These are phyloP conservation scores for Galaxias olidus DNA, from an alignment of 2,797 vertebrate genomes.

Conservation along the genomic window DNA sequence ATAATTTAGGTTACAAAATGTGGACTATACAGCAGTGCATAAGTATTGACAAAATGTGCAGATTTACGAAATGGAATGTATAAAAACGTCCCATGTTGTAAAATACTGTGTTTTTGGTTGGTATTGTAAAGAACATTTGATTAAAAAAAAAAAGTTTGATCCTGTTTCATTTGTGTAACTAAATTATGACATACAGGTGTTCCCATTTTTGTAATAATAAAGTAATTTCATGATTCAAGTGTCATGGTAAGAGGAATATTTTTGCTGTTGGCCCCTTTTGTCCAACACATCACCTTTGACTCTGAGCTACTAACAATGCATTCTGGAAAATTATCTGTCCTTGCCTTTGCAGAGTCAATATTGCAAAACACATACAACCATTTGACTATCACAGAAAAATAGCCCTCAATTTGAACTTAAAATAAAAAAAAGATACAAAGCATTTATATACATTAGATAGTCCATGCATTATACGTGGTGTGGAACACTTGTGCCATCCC, in stretches of 20 bases:
- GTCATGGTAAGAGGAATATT: too few relatives aligned
- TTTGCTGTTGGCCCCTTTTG: too few relatives aligned
- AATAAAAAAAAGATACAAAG: slow-evolving; percentile 18
- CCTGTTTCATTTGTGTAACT: slow-evolving; percentile 8
- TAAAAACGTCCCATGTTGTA: slow-evolving; percentile 59
- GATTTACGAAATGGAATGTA: slow-evolving; percentile 32
- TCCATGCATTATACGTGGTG: slow-evolving; percentile 37
- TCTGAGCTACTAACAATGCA: too few relatives aligned
- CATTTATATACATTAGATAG: slow-evolving; percentile 18
- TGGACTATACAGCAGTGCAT: slow-evolving; percentile 50
- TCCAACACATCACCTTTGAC: too few relatives aligned
- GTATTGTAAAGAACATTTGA: slow-evolving; percentile 27
- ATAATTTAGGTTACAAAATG: slow-evolving; percentile 32
- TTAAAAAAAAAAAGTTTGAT: slow-evolving; percentile 4
- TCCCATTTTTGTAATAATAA: neutral
- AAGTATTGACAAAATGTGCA: slow-evolving; percentile 36
- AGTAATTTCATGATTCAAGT: neutral
- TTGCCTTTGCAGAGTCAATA: too few relatives aligned
- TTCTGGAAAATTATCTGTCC: too few relatives aligned
- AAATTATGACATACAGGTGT: slow-evolving; percentile 1
- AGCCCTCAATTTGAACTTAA: slow-evolving; percentile 1
- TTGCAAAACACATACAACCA: neutral
- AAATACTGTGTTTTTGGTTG: slow-evolving; percentile 47
- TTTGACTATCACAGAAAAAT: slow-evolving; percentile 18
- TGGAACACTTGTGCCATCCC: slow-evolving; percentile 7